Evolutionary conservation across 2,797 vertebrate genomes (phyloP).

Genomic region (Catostomus latipinnis): DNA sequence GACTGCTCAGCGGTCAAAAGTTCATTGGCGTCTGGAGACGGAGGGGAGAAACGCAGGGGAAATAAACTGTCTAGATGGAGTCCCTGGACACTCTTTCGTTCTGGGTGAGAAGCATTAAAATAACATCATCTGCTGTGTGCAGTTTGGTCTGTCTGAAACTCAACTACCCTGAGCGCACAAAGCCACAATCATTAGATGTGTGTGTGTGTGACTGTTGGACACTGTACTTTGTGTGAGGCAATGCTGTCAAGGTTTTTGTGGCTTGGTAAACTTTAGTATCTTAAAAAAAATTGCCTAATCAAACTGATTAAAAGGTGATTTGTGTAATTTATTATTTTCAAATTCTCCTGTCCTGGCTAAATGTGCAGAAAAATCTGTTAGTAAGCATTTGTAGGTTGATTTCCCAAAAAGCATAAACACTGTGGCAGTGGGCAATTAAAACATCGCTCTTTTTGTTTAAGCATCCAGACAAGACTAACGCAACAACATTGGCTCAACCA

Average conservation of each 20-base stretch:
- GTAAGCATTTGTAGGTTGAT: background rate
- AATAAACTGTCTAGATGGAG: constrained; percentile 67
- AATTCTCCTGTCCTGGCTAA: background rate
- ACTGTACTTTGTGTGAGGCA: background rate
- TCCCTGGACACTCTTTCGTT: constrained; percentile 49
- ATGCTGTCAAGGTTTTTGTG: no score
- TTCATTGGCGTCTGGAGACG: constrained; percentile 57
- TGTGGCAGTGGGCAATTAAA: background rate
- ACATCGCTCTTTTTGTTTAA: no score
- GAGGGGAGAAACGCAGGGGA: constrained; percentile 61
- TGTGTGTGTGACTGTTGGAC: constrained; percentile 31
- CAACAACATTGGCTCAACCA: no score
- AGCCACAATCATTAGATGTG: constrained; percentile 26
- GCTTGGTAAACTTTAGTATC: no score
- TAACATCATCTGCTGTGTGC: constrained; percentile 42
- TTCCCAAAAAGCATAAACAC: background rate
- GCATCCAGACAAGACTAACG: no score
- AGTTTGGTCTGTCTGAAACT: constrained; percentile 44
- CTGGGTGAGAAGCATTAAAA: constrained; percentile 62
- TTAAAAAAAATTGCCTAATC: no score
- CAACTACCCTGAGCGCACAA: constrained; percentile 18
- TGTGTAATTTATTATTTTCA: background rate
- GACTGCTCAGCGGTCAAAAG: constrained; percentile 51
- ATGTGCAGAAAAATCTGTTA: background rate
- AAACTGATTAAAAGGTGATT: background rate